Base-by-base conservation (phyloP, 2,888 invertebrate species). In the Ctena decussata region DNA sequence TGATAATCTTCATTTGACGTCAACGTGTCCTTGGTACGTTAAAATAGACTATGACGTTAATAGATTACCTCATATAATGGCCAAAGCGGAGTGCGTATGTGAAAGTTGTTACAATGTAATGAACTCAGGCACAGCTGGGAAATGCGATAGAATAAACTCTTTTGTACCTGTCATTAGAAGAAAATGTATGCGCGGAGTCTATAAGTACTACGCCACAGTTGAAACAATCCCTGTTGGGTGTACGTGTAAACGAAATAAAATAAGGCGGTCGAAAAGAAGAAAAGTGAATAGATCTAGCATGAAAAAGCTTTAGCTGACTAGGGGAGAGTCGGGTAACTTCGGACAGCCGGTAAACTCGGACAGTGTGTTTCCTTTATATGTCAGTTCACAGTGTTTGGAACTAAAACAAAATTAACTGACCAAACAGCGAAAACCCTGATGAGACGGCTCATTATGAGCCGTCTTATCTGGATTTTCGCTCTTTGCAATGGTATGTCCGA, bases 171-270 rank as follows among this genome's bases (percentile, higher is more conserved):
- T 65, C 2, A 65, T 65, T 30, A 3, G 65, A 2, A 39, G 77
- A 15, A 65, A 44, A 6, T 32, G 46, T 39, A 35, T 32, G 0
- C 37, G n/a, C 24, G 70, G 44, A n/a, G 74, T 46, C 11, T 82
- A 73, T 49, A 73, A 39, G 24, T 82, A 82, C 44, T 24, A 37
- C 8, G 74, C 78, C 21, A 46, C 15, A 21, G 41, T 77, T 24
- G 82, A 82, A 69, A 69, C 73, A 5, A 32, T 82, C 21, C 65
- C 77, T 41, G 77, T 82, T 30, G 82, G 82, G 15, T 82, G 82
- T 70, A 82, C 77, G 0, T 82, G 82, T 69, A 49, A 30, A 24
- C 49, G 46, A 0, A 74, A 65, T 65, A 24, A 11, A 41, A 41
- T 41, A 11, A 41, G 15, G 41, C 6, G 41, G 41, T 41, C 41